Percentiles rank a stretch among this genome's conserved stretches.
Conservation (phyloP, 2,888 invertebrate species). For the Tuberolachnus salignus region DNA sequence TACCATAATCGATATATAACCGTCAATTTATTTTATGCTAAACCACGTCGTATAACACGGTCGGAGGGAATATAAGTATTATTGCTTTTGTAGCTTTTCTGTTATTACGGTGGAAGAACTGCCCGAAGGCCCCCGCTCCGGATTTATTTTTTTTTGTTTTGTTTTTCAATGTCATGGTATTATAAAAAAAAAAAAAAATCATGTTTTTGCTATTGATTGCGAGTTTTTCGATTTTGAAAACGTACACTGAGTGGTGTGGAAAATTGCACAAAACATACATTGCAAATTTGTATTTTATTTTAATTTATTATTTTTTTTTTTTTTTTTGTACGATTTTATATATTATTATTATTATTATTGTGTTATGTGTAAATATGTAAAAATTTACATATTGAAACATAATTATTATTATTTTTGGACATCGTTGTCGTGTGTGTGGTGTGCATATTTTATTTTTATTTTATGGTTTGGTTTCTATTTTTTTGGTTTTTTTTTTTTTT, state of each 20-base stretch:
- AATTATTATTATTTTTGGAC: slow-evolving; percentile 10
- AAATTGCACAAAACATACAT: slow-evolving; percentile 44
- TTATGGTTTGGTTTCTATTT: neutral
- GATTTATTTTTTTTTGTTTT: neutral
- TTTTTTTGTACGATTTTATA: slow-evolving; percentile 16
- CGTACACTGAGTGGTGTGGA: slow-evolving; percentile 47
- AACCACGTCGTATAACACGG: no score
- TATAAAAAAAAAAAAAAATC: neutral
- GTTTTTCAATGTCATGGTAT: neutral
- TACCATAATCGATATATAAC: no score
- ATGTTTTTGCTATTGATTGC: slow-evolving; percentile 32
- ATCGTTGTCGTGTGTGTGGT: slow-evolving; percentile 26
- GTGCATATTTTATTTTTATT: slow-evolving; percentile 8
- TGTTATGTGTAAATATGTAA: slow-evolving; percentile 14
- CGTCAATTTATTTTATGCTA: no score
- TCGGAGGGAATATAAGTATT: no score
- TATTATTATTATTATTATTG: neutral
- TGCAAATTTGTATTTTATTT: slow-evolving; percentile 2
- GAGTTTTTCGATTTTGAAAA: slow-evolving; percentile 10
- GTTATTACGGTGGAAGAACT: no score
- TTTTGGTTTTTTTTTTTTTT: slow-evolving; percentile 7
- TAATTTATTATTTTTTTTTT: neutral
- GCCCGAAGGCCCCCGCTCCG: no score
- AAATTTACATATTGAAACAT: neutral
- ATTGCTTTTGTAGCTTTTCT: no score